phyloP scores from a whole-genome alignment of 2,888 invertebrate species.

The Cyclophora punctaria region DNA sequence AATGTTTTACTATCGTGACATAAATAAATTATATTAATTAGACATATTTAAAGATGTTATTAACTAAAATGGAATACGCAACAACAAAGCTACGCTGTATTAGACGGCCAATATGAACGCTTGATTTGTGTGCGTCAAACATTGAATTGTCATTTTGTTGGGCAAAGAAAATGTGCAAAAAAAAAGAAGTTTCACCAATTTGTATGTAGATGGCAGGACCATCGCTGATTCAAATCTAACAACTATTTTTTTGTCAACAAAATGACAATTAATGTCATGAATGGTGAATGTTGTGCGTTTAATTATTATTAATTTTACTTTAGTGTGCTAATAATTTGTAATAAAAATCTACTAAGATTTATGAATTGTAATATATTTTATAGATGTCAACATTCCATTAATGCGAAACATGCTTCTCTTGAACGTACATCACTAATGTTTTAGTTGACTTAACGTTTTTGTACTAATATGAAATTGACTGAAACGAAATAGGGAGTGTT shows the following conservation, averaged over 20 bases:
- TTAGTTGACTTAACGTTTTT: conserved; percentile 1
- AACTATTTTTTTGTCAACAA: conserved; percentile 16
- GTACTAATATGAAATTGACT: conserved; percentile 1
- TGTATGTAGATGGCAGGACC: conserved; percentile 33
- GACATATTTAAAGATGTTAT: too few relatives aligned
- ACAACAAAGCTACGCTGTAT: conserved; percentile 13
- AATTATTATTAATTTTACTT: conserved; percentile 58
- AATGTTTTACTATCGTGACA: too few relatives aligned
- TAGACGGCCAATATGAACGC: conserved; percentile 24
- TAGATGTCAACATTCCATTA: conserved; percentile 66
- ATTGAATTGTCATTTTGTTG: conserved; percentile 36
- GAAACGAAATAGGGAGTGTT: neutral
- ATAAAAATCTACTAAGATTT: conserved; percentile 58
- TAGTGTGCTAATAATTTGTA: conserved; percentile 74
- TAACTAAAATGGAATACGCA: conserved; percentile 8
- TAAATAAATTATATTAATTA: too few relatives aligned
- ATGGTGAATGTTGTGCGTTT: conserved; percentile 49
- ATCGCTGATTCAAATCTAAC: conserved; percentile 17
- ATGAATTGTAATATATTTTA: conserved; percentile 68
- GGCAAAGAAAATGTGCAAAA: conserved; percentile 10
- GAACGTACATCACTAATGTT: conserved; percentile 14
- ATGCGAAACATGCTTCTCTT: conserved; percentile 65
- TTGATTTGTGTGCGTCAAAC: conserved; percentile 29
- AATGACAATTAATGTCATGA: conserved; percentile 50
- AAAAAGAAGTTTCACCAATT: conserved; percentile 19